phyloP scores from a whole-genome alignment of 2,113 vertebrate genomes.

The Phrynocephalus versicolor region DNA sequence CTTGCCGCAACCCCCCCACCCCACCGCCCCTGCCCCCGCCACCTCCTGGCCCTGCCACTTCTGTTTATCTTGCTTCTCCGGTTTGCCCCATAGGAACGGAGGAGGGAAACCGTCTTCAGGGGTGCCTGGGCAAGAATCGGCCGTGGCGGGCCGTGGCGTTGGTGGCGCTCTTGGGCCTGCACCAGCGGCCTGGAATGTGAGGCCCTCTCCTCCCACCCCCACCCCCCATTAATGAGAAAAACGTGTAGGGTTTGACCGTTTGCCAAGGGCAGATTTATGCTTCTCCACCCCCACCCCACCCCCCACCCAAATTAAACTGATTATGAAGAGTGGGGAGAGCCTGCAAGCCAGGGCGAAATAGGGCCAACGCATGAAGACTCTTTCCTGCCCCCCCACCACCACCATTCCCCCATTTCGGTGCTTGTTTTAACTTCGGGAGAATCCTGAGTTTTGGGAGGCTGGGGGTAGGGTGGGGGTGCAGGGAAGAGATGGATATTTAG shows the following conservation, averaged over 20 bases:
- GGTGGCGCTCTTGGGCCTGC: conserved; percentile 26
- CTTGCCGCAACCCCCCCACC: too few species aligned
- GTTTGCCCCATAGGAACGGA: neutral
- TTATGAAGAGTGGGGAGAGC: conserved; percentile 63
- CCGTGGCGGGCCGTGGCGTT: neutral
- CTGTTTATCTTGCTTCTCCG: neutral
- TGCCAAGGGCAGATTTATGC: conserved; percentile 77
- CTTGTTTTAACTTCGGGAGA: conserved; percentile 84
- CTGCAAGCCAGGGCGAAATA: neutral
- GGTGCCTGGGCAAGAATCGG: neutral
- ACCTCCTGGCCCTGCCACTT: neutral
- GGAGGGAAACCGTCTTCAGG: neutral
- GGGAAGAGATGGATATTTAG: conserved; percentile 73
- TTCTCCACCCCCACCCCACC: conserved; percentile 49
- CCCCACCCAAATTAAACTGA: conserved; percentile 81
- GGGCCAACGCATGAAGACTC: conserved; percentile 46
- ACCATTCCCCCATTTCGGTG: conserved; percentile 70
- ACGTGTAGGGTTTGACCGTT: conserved; percentile 80
- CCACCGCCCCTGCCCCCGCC: too few species aligned
- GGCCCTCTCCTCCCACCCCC: conserved; percentile 46
- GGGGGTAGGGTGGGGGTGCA: conserved; percentile 57
- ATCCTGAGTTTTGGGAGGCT: conserved; percentile 77
- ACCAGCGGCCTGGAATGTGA: conserved; percentile 68
- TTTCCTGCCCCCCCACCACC: neutral
- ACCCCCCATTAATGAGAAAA: conserved; percentile 83